These are phyloP conservation scores for Malacosoma neustria DNA, from an alignment of 2,888 invertebrate genomes.

Conservation along the genomic window DNA sequence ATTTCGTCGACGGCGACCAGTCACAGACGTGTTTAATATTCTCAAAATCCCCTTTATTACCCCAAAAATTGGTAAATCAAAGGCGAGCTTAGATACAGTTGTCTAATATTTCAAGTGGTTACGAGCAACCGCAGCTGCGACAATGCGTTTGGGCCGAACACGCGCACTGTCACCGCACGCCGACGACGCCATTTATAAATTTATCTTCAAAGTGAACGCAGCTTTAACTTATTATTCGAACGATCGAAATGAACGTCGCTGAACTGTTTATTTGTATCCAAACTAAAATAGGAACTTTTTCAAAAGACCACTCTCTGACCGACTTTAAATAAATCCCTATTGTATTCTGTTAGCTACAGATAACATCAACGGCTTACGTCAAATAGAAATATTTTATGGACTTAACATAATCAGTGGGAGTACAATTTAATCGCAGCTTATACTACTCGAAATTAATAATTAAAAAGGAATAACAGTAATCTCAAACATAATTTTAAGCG, in stretches of 20 bases:
- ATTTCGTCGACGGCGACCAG: background rate
- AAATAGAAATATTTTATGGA: slow-evolving; percentile 1
- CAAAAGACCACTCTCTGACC: slow-evolving; percentile 29
- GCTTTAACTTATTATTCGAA: slow-evolving; percentile 42
- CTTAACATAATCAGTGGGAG: background rate
- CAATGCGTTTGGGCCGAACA: slow-evolving; percentile 35
- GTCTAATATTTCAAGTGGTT: slow-evolving; percentile 15
- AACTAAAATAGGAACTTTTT: slow-evolving; percentile 42
- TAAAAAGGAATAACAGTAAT: no score
- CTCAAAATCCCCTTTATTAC: background rate
- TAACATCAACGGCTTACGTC: slow-evolving; percentile 1
- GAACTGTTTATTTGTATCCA: slow-evolving; percentile 37
- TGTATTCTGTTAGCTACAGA: slow-evolving; percentile 15
- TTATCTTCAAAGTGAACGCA: slow-evolving; percentile 55
- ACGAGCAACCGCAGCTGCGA: slow-evolving; percentile 46
- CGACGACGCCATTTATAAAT: slow-evolving; percentile 54
- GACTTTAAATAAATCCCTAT: slow-evolving; percentile 20
- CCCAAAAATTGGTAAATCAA: background rate
- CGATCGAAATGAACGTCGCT: slow-evolving; percentile 37
- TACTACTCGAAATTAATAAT: no score
- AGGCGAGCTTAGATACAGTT: background rate
- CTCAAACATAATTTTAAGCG: no score
- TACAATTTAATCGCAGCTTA: background rate
- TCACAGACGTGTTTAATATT: background rate
- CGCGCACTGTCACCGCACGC: slow-evolving; percentile 34